These are phyloP conservation scores for Axea sp. DNA, from an alignment of 2,888 invertebrate genomes.

Conservation along the genomic window DNA sequence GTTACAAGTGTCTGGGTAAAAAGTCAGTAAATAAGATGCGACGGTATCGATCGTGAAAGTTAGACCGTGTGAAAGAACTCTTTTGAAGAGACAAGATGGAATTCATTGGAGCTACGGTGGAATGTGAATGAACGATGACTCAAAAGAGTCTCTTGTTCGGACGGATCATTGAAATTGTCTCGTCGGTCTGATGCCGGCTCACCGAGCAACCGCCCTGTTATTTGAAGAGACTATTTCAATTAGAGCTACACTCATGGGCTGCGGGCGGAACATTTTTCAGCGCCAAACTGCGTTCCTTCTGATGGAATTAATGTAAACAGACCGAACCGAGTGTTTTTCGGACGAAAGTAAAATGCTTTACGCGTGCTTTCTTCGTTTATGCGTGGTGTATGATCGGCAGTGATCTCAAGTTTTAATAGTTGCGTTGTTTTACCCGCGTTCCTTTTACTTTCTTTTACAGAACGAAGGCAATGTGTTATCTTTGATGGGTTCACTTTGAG, in stretches of 20 bases:
- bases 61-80: constrained; percentile 52
- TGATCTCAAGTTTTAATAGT: constrained; percentile 2
- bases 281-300: constrained; percentile 1
- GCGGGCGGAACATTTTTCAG: constrained; percentile 29
- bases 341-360: constrained; percentile 11
- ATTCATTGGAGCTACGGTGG: constrained; percentile 61
- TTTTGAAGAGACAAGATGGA: constrained; percentile 47
- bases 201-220: constrained; percentile 44
- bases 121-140: constrained; percentile 65
- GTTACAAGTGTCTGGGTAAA: constrained; percentile 42
- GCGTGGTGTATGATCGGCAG: neutral
- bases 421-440: constrained; percentile 1
- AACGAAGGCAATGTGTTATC: neutral
- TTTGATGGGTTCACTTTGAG: neutral
- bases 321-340: neutral
- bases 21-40: constrained; percentile 50
- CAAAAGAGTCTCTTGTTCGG: constrained; percentile 65
- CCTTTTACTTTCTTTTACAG: too few species aligned
- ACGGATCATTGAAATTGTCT: constrained; percentile 58
- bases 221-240: constrained; percentile 48
- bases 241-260: constrained; percentile 32
- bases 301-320: constrained; percentile 12
- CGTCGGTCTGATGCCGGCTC: constrained; percentile 34
- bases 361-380: constrained; percentile 4
- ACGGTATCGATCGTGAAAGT: constrained; percentile 53